phyloP scores from a whole-genome alignment of 2,113 vertebrate genomes.

The Tetraodon nigroviridis region DNA sequence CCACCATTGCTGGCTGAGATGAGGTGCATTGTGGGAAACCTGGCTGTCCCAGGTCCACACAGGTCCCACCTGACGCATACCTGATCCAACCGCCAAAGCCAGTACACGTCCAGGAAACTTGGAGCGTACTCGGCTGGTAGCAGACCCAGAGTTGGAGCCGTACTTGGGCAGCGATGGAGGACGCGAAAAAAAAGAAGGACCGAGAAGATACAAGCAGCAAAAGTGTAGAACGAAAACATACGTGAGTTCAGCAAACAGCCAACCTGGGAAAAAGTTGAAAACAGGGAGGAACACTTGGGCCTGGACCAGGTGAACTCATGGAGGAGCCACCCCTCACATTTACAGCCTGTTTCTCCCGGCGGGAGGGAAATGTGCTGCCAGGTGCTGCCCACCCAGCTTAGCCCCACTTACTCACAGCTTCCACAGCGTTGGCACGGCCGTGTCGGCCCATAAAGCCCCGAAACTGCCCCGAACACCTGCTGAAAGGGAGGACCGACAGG shows the following conservation, averaged over 20 bases:
- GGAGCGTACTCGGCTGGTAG: no score
- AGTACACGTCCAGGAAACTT: no score
- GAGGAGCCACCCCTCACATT: slow-evolving; percentile 49
- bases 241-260: no score
- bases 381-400: slow-evolving; percentile 60
- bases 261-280: slow-evolving; percentile 4
- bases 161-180: no score
- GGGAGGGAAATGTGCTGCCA: slow-evolving; percentile 49
- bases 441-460: slow-evolving; percentile 26
- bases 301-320: not conserved
- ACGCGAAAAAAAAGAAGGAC: no score
- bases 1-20: not conserved
- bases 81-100: no score
- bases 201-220: no score
- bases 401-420: slow-evolving; percentile 52
- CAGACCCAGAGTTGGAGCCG: no score
- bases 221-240: no score
- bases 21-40: no score
- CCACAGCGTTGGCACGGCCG: slow-evolving; percentile 41
- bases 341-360: slow-evolving; percentile 38
- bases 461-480: not conserved
- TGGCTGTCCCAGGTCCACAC: no score
- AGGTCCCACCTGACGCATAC: no score
- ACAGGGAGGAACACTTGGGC: slow-evolving; percentile 22
- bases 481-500: not conserved